phyloP scores from a whole-genome alignment of 2,797 vertebrate genomes.

The Heteromormyrus szaboi region DNA sequence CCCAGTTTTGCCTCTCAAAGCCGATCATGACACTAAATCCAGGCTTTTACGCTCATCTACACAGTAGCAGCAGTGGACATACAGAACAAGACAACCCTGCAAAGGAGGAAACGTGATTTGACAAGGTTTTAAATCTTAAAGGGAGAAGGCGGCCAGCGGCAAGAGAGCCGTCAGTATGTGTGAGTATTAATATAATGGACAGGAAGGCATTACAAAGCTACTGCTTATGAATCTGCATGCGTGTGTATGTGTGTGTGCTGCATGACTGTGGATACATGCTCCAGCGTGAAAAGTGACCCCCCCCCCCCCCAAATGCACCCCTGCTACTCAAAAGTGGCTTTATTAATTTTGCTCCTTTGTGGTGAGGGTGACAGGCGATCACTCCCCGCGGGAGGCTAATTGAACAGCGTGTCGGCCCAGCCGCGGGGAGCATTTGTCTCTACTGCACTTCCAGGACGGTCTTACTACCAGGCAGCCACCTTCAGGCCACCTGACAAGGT shows the following conservation, averaged over 20 bases:
- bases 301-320: conserved; percentile 39
- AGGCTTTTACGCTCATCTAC: conserved; percentile 15
- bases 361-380: conserved; percentile 80
- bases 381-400: conserved; percentile 82
- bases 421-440: conserved; percentile 88
- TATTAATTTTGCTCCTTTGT: conserved; percentile 83
- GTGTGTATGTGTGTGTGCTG: background rate
- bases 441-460: conserved; percentile 61
- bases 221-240: background rate
- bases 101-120: conserved; percentile 72
- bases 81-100: conserved; percentile 54
- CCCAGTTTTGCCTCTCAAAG: background rate
- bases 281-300: background rate
- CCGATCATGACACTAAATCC: background rate
- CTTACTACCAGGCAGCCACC: conserved; percentile 54
- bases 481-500: conserved; percentile 55
- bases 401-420: conserved; percentile 79
- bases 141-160: conserved; percentile 82
- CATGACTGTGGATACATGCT: background rate
- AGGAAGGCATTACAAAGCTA: background rate
- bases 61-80: conserved; percentile 63
- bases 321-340: conserved; percentile 60
- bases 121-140: conserved; percentile 81
- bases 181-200: conserved; percentile 71
- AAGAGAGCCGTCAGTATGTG: conserved; percentile 73